Evolutionary conservation across 1,140 invertebrate genomes (phyloP).

Genomic region (Drosophila willistoni): DNA sequence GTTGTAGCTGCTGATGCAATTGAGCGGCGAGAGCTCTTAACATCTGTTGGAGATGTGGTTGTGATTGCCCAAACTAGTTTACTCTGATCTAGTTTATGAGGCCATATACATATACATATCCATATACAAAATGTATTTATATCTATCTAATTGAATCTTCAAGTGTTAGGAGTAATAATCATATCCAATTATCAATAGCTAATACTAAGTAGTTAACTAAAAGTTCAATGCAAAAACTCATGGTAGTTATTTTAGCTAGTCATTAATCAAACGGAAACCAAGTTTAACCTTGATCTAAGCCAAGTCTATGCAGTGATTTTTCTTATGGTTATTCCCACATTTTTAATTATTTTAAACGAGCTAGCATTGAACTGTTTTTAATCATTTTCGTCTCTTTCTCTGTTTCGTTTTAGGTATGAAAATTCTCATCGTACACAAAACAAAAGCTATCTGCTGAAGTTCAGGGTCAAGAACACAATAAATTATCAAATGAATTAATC

Average conservation of each 20-base stretch:
- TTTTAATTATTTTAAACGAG: constrained; percentile 47
- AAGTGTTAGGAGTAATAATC: background rate
- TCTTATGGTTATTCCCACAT: constrained; percentile 8
- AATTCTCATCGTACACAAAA: constrained; percentile 39
- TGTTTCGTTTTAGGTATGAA: constrained; percentile 57
- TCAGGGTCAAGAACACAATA: constrained; percentile 35
- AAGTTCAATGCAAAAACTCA: background rate
- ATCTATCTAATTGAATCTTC: constrained; percentile 4
- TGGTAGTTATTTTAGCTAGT: background rate
- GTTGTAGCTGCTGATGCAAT: constrained; percentile 8
- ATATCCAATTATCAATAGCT: background rate
- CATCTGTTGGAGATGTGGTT: constrained; percentile 48
- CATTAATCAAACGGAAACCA: constrained; percentile 12
- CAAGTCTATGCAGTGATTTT: background rate
- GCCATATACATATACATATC: too few relatives aligned
- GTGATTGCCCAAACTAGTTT: constrained; percentile 42
- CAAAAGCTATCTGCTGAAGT: constrained; percentile 26
- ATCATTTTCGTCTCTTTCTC: constrained; percentile 38
- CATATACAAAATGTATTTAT: constrained; percentile 20
- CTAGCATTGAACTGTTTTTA: constrained; percentile 50
- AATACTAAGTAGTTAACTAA: background rate
- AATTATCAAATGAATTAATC: constrained; percentile 1
- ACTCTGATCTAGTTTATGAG: constrained; percentile 34
- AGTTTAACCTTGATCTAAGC: background rate
- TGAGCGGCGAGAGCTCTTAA: constrained; percentile 33